Evolutionary conservation across 2,888 invertebrate species (phyloP), one percentile per base, ranked within the genome.

Genomic region (Mellilla xanthometata): DNA sequence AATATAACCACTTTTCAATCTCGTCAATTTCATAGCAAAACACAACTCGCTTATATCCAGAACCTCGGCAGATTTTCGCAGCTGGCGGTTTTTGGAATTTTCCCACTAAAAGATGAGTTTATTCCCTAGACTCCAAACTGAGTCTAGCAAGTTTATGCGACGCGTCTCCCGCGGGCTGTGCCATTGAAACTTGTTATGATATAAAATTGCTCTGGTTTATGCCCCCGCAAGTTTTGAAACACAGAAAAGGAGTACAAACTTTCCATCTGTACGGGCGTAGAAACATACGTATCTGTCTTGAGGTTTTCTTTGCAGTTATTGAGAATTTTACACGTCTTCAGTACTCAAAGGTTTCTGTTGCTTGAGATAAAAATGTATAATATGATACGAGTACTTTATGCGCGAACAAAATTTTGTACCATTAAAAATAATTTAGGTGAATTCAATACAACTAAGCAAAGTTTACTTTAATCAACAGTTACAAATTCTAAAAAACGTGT

Each of bases 131-230:
- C 50, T 56, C 52, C 41, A 56, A 60, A 62, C 58, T 54, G 59
- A 59, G 56, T 62, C 65, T 65, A 52, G 41, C 46, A 72, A 75
- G 71, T 76, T 74, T 69, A 70, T 65, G 66, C 62, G 68, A 62
- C 50, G 58, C 54, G 57, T 46, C 58, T 67, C 67, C 66, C 52
- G 27, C 47, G 62, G 68, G 68, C 64, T 57, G 57, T 64, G 61
- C 62, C 69, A 73, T 72, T 71, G 70, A 73, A 76, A 76, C 74
- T 76, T 73, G 68, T 72, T 70, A 71, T 63, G 68, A 68, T 66
- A 70, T 68, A 68, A 69, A 70, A 72, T 64, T 72, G 68, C 64
- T 62, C 65, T 65, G 67, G 65, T 72, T 71, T 69, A 69, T 59
- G 56, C 58, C 60, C 53, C 49, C 48, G 51, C 62, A 52, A 68